These are phyloP conservation scores for Bombus sibiricus DNA, from an alignment of 1,140 invertebrate genomes.

Conservation along the genomic window DNA sequence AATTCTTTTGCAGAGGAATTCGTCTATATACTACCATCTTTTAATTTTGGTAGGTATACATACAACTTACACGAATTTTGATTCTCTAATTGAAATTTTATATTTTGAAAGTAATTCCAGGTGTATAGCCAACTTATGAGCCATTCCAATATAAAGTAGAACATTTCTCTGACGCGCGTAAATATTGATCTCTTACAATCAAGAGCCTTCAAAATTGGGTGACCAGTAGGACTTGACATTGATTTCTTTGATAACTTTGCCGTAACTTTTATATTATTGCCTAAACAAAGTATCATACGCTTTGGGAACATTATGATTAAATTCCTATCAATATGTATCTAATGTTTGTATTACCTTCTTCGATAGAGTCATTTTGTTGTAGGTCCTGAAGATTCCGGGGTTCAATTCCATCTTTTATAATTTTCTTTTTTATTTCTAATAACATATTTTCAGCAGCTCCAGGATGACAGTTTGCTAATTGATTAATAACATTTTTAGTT, in stretches of 20 bases:
- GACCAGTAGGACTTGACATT: neutral
- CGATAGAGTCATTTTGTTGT: neutral
- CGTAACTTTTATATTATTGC: neutral
- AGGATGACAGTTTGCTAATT: constrained; percentile 83
- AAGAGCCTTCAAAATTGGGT: neutral
- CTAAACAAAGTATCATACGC: neutral
- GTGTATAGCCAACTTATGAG: constrained; percentile 5
- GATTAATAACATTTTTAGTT: constrained; percentile 83
- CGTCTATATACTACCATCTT: neutral
- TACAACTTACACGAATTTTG: constrained; percentile 20
- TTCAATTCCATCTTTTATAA: constrained; percentile 4
- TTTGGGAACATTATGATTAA: neutral
- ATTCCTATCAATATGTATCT: neutral
- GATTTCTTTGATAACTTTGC: neutral
- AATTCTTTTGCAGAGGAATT: constrained; percentile 7
- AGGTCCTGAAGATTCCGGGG: neutral
- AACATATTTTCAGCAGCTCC: constrained; percentile 85
- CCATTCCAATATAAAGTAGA: constrained; percentile 16
- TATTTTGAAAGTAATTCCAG: constrained; percentile 37
- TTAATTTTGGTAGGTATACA: neutral
- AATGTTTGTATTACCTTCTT: neutral
- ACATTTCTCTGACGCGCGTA: neutral
- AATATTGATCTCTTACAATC: constrained; percentile 8
- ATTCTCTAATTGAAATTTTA: neutral
- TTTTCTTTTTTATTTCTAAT: constrained; percentile 77